Percentiles rank a stretch among this genome's conserved stretches.
These are phyloP conservation scores for Lypha dubia DNA, from an alignment of 2,888 invertebrate species.

Conservation along the genomic window DNA sequence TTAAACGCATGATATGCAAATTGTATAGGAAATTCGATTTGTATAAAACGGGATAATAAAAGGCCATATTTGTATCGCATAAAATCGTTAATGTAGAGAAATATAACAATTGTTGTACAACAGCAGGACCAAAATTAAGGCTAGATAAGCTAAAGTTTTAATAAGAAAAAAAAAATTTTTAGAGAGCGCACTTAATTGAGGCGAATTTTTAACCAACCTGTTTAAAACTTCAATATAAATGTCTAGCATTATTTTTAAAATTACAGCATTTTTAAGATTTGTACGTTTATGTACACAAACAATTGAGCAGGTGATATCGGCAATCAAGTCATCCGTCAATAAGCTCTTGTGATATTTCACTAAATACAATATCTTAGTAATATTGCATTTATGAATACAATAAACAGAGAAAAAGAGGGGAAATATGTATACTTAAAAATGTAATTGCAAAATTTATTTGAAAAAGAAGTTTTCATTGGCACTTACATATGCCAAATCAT, in stretches of 20 bases:
- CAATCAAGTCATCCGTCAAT: constrained; percentile 73
- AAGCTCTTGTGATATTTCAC: constrained; percentile 72
- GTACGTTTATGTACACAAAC: constrained; percentile 74
- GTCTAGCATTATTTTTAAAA: constrained; percentile 76
- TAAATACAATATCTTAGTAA: constrained; percentile 73
- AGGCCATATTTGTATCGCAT: constrained; percentile 73
- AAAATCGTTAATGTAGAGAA: constrained; percentile 74
- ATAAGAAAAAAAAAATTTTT: constrained; percentile 4
- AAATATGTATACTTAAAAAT: no score
- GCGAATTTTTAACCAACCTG: constrained; percentile 72
- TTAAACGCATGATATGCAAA: constrained; percentile 78
- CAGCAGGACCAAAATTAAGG: constrained; percentile 72
- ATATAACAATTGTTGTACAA: constrained; percentile 74
- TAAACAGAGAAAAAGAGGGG: no score
- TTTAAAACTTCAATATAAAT: constrained; percentile 76
- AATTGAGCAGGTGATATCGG: constrained; percentile 75
- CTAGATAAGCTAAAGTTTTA: constrained; percentile 71
- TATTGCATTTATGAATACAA: no score
- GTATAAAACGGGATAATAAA: constrained; percentile 76
- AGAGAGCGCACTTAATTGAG: background rate
- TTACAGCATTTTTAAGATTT: constrained; percentile 75
- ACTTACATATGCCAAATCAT: no score
- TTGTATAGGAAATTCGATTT: constrained; percentile 77
- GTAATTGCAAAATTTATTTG: no score
- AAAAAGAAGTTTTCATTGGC: no score